Conservation (phyloP, 2,888 invertebrate species). For the Drosophila atroscutellata region DNA sequence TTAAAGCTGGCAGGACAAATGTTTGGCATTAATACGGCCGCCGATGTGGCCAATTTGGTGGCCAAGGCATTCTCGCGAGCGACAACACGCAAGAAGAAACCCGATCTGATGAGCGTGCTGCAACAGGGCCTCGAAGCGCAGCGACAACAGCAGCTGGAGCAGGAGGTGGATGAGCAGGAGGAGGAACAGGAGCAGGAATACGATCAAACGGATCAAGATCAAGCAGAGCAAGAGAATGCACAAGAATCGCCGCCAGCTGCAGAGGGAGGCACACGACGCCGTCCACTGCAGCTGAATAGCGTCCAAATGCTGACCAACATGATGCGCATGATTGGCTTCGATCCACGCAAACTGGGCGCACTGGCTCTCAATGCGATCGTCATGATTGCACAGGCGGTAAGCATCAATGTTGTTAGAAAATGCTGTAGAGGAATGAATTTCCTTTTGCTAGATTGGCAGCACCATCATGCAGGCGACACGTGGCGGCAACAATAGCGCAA, state of each 20-base stretch:
- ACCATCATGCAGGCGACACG: constrained; percentile 71
- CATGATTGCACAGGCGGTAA: constrained; percentile 93
- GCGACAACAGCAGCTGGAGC: constrained; percentile 20
- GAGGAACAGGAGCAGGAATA: constrained; percentile 12
- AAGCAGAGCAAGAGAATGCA: constrained; percentile 58
- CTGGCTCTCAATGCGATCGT: constrained; percentile 93
- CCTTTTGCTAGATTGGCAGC: constrained; percentile 70
- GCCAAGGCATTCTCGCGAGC: constrained; percentile 86
- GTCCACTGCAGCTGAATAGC: constrained; percentile 53
- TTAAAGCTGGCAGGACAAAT: constrained; percentile 84
- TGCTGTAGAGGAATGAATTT: neutral
- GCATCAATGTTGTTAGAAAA: constrained; percentile 54
- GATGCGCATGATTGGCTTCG: constrained; percentile 90
- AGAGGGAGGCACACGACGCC: constrained; percentile 12
- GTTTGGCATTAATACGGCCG: constrained; percentile 85
- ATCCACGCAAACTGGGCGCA: constrained; percentile 91
- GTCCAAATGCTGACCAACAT: constrained; percentile 85
- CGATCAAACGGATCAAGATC: constrained; percentile 44
- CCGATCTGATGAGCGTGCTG: constrained; percentile 70
- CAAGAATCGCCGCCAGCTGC: constrained; percentile 63
- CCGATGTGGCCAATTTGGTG: constrained; percentile 88
- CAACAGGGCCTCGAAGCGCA: constrained; percentile 59
- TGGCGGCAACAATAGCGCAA: constrained; percentile 19
- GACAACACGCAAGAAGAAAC: constrained; percentile 47
- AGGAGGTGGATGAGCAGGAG: constrained; percentile 29